A percentile compares a stretch with the other conserved stretches of the same genome.
These are phyloP conservation scores for Epinephelus fuscoguttatus DNA, from an alignment of 2,113 vertebrate genomes.

Conservation along the genomic window DNA sequence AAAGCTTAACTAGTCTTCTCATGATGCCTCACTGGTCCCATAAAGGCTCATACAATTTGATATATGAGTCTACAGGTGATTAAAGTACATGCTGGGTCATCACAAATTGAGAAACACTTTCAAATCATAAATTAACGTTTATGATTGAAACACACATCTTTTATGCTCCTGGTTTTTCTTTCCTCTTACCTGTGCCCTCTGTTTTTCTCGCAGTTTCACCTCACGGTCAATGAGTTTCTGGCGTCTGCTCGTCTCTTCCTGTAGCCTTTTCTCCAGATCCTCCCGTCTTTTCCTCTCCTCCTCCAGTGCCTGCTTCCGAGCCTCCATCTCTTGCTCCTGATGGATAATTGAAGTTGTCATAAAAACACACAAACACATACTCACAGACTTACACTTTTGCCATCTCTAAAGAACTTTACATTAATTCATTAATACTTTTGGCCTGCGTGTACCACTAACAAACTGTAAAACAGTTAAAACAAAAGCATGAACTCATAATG, in stretches of 20 bases:
- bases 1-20: background rate
- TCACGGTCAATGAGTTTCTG: slow-evolving; percentile 97
- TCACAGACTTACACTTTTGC: background rate
- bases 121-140: background rate
- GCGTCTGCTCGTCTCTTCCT: slow-evolving; percentile 94
- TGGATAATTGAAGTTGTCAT: background rate
- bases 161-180: background rate
- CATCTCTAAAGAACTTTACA: background rate
- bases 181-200: slow-evolving; percentile 90
- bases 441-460: background rate
- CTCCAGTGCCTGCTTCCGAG: slow-evolving; percentile 91
- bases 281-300: slow-evolving; percentile 93
- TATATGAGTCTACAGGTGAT: background rate
- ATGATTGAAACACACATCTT: background rate
- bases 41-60: background rate
- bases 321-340: slow-evolving; percentile 95
- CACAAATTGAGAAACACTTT: background rate
- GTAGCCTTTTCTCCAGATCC: slow-evolving; percentile 91
- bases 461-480: background rate
- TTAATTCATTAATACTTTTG: background rate
- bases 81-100: background rate
- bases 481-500: background rate
- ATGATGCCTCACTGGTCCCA: background rate
- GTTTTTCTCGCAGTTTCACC: slow-evolving; percentile 94
- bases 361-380: background rate